Base-by-base conservation (phyloP, 1,140 invertebrate genomes). In the Adoxophyes honmai region DNA sequence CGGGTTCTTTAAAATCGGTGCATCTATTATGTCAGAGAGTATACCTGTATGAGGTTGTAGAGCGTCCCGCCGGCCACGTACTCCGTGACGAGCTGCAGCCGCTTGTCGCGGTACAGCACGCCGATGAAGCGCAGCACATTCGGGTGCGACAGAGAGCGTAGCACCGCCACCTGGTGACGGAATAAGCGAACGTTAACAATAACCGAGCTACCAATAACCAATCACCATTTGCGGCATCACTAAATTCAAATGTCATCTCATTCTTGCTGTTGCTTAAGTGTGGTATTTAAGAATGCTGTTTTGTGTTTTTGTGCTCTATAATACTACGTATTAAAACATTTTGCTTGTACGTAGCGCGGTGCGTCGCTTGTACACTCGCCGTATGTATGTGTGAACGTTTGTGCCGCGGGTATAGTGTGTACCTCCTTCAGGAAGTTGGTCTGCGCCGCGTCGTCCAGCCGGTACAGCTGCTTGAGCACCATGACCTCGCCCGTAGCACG, bases 361-460 rank as follows among this genome's bases (percentile, higher is more conserved):
- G n/a, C n/a, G n/a, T n/a, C n/a, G n/a, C n/a, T n/a, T n/a, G n/a
- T n/a, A n/a, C n/a, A n/a, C n/a, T n/a, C n/a, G 21, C 21, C 2
- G 6, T 2, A 28, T 28, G 21, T 28, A 6, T 28, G 21, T 28
- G 21, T 28, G 21, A 3, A 6, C 6, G 21, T 28, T 6, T 28
- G 21, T 28, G 21, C n/a, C n/a, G n/a, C n/a, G n/a, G n/a, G n/a
- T 28, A 6, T 28, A 28, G 21, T 28, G n/a, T 33, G 34, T 77
- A 96, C 96, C 91, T 98, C 97, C 90, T 98, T 98, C 9, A 98
- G 89, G 81, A 98, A 98, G 88, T 97, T 97, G 68, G 95, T 94
- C 74, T 98, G 96, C 0, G 97, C 97, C 76, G 97, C 96, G 82
- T 98, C 97, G 76, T 98, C 97, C 15, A 98, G 96, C 53, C 96